Percentiles rank a stretch among this genome's conserved stretches.
Conservation (phyloP, 2,888 invertebrate genomes). For the Pristionchus fissidentatus region DNA sequence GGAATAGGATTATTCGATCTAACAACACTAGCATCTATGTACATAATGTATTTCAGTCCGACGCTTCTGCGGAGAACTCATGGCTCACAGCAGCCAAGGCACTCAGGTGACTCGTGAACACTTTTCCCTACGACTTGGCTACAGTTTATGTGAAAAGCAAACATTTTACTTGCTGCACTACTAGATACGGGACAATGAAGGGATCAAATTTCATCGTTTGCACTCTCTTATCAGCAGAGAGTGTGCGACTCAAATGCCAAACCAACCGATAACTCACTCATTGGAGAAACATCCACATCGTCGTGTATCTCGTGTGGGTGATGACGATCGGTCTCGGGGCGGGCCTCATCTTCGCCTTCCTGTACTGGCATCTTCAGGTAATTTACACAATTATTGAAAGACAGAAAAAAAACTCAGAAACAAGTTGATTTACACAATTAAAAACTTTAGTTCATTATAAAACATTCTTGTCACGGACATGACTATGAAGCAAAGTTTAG, state of each 20-base stretch:
- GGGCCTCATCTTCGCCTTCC: constrained; percentile 96
- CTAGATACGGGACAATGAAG: no score
- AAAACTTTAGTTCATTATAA: no score
- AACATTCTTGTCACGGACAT: no score
- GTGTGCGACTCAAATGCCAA: constrained; percentile 48
- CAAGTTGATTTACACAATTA: no score
- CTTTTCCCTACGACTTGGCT: not conserved
- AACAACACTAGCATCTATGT: no score
- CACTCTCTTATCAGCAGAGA: constrained; percentile 56
- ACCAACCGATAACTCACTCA: not conserved
- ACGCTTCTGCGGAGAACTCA: constrained; percentile 54
- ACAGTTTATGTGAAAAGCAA: not conserved
- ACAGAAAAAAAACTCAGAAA: not conserved
- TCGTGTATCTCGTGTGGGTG: constrained; percentile 82
- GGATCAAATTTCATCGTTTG: no score
- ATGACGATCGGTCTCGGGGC: constrained; percentile 99
- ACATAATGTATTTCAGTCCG: constrained; percentile 44
- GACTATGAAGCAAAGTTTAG: no score
- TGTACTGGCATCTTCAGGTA: constrained; percentile 93
- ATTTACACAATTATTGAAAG: not conserved
- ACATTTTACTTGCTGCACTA: no score
- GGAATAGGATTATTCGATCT: not conserved
- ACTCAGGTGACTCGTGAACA: constrained; percentile 45
- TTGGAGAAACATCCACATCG: constrained; percentile 63
- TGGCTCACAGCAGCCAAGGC: constrained; percentile 58